Conservation (phyloP, 2,888 invertebrate genomes). For the Drosophila rellima region DNA sequence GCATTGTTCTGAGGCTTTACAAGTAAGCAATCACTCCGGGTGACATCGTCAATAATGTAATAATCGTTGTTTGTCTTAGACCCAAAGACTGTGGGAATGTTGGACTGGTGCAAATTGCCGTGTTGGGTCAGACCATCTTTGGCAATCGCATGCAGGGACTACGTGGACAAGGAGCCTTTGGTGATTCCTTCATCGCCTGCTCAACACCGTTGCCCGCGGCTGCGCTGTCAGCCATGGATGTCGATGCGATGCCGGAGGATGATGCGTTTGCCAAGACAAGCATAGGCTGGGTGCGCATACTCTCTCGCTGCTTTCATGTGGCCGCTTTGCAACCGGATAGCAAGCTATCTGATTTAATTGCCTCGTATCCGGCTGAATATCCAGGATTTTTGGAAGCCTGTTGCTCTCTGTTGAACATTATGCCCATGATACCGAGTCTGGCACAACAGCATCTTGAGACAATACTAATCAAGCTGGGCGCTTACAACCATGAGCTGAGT, state of each 20-base stretch:
- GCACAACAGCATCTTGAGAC: conserved; percentile 89
- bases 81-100: conserved; percentile 96
- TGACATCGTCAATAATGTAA: neutral
- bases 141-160: conserved; percentile 83
- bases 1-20: conserved; percentile 89
- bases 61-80: conserved; percentile 85
- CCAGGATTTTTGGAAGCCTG: conserved; percentile 90
- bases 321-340: conserved; percentile 83
- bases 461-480: conserved; percentile 90
- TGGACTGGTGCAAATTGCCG: conserved; percentile 93
- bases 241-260: conserved; percentile 78
- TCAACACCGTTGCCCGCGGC: conserved; percentile 47
- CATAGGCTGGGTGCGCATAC: conserved; percentile 93
- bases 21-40: conserved; percentile 63
- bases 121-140: conserved; percentile 95
- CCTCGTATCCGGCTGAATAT: conserved; percentile 88
- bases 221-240: conserved; percentile 43
- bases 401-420: conserved; percentile 90
- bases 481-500: conserved; percentile 88
- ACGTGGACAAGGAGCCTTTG: conserved; percentile 55
- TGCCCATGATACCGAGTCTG: conserved; percentile 87
- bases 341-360: conserved; percentile 86
- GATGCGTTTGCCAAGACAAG: conserved; percentile 87
- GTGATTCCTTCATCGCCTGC: conserved; percentile 56
- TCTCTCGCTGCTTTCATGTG: conserved; percentile 91